Base-by-base conservation (phyloP, 2,888 invertebrate species). In the Aquatica leii region DNA sequence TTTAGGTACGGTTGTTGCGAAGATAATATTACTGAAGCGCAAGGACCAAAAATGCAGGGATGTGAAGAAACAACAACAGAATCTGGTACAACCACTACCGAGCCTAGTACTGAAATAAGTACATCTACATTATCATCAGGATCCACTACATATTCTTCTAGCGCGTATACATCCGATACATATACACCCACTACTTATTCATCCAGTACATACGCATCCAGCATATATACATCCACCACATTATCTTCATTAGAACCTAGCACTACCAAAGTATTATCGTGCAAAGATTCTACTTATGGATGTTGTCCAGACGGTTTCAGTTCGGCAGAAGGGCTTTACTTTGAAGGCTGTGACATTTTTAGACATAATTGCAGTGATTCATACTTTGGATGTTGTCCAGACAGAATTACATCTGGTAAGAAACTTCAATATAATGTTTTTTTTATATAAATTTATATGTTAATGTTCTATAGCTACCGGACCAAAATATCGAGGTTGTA, bases 1-100 rank as follows among this genome's bases (percentile, higher is more conserved):
- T 84, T 86, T 21, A 81, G 85, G 71, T 94, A 88, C 76, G 95
- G 95, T 2, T 97, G 97, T 77, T 97, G 97, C 75, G 88, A 90
- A 5, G 94, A 96, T 79, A 90, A 88, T 51, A 85, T 85, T 61
- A 91, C 90, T 0, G 78, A 85, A 31, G 95, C 95, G 48, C 73
- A 71, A 59, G 77, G 68, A 67, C 78, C 73, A 48, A 72, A 77
- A 20, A 66, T 71, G 40, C 73, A 78, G 67, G 78, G 78, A n/a
- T 80, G 79, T 17, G 78, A 76, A 31, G 73, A 71, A 5, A 67
- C 65, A 15, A 62, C 66, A 20, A 70, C 71, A 2, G 34, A 18
- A 18, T 4, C 46, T 4, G 14, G 5, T 3, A 14, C 15, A 24
- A 71, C 69, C 2, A 52, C 68, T 1, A 71, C 71, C 2, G 70